A percentile compares a stretch with the other conserved stretches of the same genome.
Conservation (phyloP, 2,113 vertebrate species). For the Alectura lathami region DNA sequence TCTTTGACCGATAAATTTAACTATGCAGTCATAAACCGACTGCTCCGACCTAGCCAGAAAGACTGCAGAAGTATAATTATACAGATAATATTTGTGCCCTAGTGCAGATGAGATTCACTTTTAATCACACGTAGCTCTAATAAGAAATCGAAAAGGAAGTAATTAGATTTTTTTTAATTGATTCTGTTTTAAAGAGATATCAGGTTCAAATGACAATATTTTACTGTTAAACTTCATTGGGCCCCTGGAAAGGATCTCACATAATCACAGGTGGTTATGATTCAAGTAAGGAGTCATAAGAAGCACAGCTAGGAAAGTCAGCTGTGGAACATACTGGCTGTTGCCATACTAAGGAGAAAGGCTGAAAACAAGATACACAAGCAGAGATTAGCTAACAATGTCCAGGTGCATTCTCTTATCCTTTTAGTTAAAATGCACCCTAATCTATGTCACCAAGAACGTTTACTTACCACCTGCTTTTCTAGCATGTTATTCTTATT, state of each 20-base stretch:
- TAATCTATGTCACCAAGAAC: not conserved
- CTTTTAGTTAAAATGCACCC: not conserved
- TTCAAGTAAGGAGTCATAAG: not conserved
- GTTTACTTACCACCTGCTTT: slow-evolving; percentile 84
- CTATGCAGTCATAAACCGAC: not conserved
- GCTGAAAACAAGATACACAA: not conserved
- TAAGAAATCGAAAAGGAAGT: not conserved
- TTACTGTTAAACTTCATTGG: not conserved
- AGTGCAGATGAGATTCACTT: not conserved
- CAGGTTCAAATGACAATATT: not conserved
- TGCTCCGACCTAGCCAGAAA: not conserved
- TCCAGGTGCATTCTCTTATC: not conserved
- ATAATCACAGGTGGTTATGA: not conserved
- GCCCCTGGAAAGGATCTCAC: not conserved
- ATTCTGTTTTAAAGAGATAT: not conserved
- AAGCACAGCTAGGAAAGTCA: not conserved
- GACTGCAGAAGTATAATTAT: not conserved
- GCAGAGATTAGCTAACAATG: not conserved
- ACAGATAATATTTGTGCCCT: not conserved
- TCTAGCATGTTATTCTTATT: slow-evolving; percentile 85
- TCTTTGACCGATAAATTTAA: not conserved
- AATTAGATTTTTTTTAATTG: not conserved
- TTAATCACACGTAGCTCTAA: not conserved
- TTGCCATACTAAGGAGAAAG: not conserved
- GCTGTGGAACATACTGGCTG: not conserved